These are phyloP conservation scores for Ichneumoninae sp. DNA, from an alignment of 2,888 invertebrate genomes.

Conservation along the genomic window DNA sequence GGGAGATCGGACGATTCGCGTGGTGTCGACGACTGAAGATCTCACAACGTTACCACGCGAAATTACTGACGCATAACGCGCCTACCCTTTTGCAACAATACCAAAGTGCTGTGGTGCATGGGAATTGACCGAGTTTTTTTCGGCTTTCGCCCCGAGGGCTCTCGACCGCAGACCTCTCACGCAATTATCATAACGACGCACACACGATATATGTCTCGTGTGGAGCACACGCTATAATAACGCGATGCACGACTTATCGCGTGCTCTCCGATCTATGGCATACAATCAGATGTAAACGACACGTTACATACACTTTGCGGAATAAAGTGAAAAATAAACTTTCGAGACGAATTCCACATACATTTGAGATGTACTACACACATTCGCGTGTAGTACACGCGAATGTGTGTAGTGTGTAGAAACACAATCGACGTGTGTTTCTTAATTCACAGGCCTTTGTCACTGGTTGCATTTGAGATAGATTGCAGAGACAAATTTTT, in stretches of 20 bases:
- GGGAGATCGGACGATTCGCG: constrained; percentile 47
- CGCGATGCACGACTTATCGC: constrained; percentile 32
- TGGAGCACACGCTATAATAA: constrained; percentile 31
- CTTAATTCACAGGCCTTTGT: too few species aligned
- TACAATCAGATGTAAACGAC: not conserved
- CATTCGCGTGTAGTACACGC: too few species aligned
- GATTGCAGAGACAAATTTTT: too few species aligned
- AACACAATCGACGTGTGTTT: too few species aligned
- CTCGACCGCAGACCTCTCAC: constrained; percentile 61
- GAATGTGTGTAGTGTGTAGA: too few species aligned
- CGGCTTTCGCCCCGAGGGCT: constrained; percentile 33
- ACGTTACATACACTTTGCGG: not conserved
- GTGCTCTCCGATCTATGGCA: constrained; percentile 23
- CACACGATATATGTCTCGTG: constrained; percentile 53
- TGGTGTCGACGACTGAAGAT: constrained; percentile 31
- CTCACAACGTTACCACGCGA: constrained; percentile 53
- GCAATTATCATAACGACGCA: constrained; percentile 67
- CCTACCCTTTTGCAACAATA: constrained; percentile 55
- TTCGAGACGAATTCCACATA: not conserved
- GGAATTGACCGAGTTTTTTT: constrained; percentile 72
- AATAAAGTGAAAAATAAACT: not conserved
- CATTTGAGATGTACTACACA: not conserved
- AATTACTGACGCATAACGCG: constrained; percentile 64
- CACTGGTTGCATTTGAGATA: too few species aligned
- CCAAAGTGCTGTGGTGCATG: constrained; percentile 48